These are phyloP conservation scores for Brachypodius melanocephalos DNA, from an alignment of 2,113 vertebrate genomes.

Conservation along the genomic window DNA sequence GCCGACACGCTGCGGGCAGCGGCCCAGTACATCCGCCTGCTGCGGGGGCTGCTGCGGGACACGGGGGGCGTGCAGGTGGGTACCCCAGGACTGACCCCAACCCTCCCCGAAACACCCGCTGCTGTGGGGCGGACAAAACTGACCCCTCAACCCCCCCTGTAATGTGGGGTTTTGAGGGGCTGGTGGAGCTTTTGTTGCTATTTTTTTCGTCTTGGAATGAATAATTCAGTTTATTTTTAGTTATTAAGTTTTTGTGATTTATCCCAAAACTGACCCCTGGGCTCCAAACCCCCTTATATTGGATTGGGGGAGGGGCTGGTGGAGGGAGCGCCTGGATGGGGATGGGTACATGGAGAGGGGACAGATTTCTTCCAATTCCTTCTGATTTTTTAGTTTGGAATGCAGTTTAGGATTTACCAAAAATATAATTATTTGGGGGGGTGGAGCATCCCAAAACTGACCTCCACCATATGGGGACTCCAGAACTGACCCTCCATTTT, in stretches of 20 bases:
- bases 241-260: not conserved
- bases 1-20: not conserved
- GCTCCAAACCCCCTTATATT: not conserved
- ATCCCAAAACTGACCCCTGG: not conserved
- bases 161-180: too few relatives aligned
- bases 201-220: not conserved
- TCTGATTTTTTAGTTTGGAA: not conserved
- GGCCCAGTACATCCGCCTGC: not conserved
- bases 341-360: not conserved
- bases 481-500: not conserved
- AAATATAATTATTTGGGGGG: not conserved
- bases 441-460: not conserved
- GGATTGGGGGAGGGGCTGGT: not conserved
- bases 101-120: not conserved
- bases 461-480: not conserved
- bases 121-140: not conserved
- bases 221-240: not conserved
- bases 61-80: not conserved
- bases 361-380: not conserved
- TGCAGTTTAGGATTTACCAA: not conserved
- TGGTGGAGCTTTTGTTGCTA: too few relatives aligned
- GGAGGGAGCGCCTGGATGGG: not conserved
- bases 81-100: not conserved
- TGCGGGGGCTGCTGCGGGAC: not conserved
- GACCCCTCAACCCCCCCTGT: accelerated